Evolutionary conservation across 2,797 vertebrate genomes (phyloP).

Genomic region (Gymnocypris eckloni): DNA sequence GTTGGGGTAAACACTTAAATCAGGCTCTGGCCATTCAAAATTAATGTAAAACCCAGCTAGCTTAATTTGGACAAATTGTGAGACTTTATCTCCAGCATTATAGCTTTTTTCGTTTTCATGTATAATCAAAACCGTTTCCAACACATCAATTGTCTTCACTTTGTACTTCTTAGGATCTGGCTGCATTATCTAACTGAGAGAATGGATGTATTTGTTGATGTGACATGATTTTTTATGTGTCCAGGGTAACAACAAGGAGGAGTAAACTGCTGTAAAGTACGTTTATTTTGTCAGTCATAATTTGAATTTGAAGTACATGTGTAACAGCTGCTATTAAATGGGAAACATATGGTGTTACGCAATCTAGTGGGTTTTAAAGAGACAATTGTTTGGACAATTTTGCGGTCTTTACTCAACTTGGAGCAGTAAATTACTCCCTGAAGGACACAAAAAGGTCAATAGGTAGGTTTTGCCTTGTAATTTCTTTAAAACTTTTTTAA

Average conservation of each 20-base stretch:
- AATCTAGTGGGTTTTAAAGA: constrained; percentile 14
- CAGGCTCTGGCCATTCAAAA: constrained; percentile 42
- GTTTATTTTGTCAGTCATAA: constrained; percentile 44
- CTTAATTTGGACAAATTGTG: constrained; percentile 73
- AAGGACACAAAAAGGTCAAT: constrained; percentile 18
- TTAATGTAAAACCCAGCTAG: constrained; percentile 61
- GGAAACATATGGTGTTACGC: constrained; percentile 32
- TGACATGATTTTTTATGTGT: constrained; percentile 28
- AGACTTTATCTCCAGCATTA: constrained; percentile 69
- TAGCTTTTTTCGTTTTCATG: constrained; percentile 70
- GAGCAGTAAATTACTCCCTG: constrained; percentile 12
- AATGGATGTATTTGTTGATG: constrained; percentile 51
- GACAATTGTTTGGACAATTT: constrained; percentile 26
- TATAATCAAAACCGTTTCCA: constrained; percentile 72
- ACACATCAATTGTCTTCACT: constrained; percentile 67
- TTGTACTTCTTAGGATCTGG: constrained; percentile 59
- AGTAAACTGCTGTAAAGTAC: constrained; percentile 9
- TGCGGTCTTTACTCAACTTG: constrained; percentile 6
- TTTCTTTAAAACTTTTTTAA: neutral
- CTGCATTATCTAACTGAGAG: constrained; percentile 50
- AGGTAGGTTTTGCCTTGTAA: constrained; percentile 5
- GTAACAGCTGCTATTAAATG: constrained; percentile 31
- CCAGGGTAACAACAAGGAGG: constrained; percentile 52
- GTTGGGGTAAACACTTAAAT: neutral
- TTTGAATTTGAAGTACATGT: constrained; percentile 9